Conservation (phyloP, 2,797 vertebrate species). For the Heteromormyrus szaboi region DNA sequence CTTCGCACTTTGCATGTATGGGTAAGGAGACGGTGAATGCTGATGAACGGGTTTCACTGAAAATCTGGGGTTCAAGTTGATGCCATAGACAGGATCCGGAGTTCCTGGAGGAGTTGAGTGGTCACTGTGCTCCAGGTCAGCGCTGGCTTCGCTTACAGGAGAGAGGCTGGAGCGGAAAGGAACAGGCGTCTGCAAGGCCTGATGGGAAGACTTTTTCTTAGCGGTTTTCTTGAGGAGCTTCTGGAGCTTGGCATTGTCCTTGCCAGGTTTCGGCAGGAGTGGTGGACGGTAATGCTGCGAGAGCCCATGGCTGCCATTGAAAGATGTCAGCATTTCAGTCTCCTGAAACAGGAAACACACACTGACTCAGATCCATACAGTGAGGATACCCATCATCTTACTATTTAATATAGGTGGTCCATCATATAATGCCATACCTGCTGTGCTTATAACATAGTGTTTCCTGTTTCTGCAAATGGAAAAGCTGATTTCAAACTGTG, state of each 20-base stretch:
- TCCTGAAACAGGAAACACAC: conserved; percentile 6
- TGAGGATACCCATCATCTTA: not conserved
- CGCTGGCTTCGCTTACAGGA: conserved; percentile 83
- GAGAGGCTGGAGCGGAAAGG: conserved; percentile 79
- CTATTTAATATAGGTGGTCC: not conserved
- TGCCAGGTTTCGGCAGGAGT: conserved; percentile 79
- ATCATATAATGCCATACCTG: not conserved
- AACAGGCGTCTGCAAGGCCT: conserved; percentile 53
- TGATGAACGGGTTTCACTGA: conserved; percentile 43
- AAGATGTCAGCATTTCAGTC: conserved; percentile 71
- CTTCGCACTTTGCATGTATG: conserved; percentile 42
- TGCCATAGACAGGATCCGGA: conserved; percentile 42
- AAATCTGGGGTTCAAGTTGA: conserved; percentile 38
- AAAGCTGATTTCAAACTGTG: not conserved
- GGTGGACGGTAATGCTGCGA: conserved; percentile 68
- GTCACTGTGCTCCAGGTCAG: conserved; percentile 71
- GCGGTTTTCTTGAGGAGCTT: conserved; percentile 77
- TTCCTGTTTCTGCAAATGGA: not conserved
- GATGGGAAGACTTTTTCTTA: conserved; percentile 62
- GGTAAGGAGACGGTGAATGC: conserved; percentile 53
- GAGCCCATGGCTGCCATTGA: conserved; percentile 48
- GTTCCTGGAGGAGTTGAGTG: conserved; percentile 56
- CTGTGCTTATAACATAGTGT: not conserved
- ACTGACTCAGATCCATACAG: not conserved
- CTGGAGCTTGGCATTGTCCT: conserved; percentile 80